These are phyloP conservation scores for Hiodon tergisus DNA, from an alignment of 2,113 vertebrate species.

Conservation along the genomic window DNA sequence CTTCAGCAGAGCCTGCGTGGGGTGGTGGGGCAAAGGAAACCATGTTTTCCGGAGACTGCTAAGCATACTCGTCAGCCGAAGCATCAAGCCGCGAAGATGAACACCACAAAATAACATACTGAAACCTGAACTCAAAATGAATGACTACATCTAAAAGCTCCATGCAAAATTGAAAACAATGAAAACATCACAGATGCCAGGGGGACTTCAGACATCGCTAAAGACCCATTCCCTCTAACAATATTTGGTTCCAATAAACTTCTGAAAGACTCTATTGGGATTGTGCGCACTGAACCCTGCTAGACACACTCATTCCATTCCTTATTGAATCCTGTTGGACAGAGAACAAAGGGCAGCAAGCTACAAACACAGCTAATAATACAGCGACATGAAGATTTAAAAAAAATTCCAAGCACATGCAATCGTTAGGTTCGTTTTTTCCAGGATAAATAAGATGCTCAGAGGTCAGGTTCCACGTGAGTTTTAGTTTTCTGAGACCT, in stretches of 20 bases:
- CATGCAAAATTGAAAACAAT: too few species aligned
- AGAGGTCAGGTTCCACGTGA: background rate
- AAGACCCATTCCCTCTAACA: too few species aligned
- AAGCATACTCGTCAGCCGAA: background rate
- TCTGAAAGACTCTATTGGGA: background rate
- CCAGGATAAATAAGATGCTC: background rate
- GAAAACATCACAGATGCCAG: too few species aligned
- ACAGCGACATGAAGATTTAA: background rate
- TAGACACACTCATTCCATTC: background rate
- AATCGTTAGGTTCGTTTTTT: conserved; percentile 8
- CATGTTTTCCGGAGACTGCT: background rate
- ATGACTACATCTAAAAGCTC: too few species aligned
- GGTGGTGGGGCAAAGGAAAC: background rate
- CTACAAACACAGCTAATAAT: conserved; percentile 19
- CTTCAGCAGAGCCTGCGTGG: conserved; percentile 79
- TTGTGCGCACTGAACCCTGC: too few species aligned
- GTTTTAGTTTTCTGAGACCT: background rate
- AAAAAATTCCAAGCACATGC: conserved; percentile 25
- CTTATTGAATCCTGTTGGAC: background rate
- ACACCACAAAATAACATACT: too few species aligned
- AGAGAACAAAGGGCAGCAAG: too few species aligned
- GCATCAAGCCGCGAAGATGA: background rate
- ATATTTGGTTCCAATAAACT: background rate
- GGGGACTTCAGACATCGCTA: too few species aligned
- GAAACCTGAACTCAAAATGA: too few species aligned